These are phyloP conservation scores for Phrynocephalus versicolor DNA, from an alignment of 2,113 vertebrate species.

Conservation along the genomic window DNA sequence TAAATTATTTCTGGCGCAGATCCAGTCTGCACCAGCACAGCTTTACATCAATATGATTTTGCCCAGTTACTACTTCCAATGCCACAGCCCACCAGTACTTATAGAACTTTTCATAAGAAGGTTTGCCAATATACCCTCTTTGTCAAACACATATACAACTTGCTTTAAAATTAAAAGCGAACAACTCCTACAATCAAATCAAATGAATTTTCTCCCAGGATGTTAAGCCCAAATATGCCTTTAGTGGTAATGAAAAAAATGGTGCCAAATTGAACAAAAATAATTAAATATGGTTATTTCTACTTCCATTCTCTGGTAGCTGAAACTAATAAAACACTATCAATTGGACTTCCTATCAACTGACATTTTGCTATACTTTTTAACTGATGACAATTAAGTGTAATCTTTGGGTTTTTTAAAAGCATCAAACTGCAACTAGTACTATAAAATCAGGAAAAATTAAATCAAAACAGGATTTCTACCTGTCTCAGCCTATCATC, in stretches of 20 bases:
- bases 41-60: too few relatives aligned
- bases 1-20: too few relatives aligned
- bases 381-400: not conserved
- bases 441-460: not conserved
- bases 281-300: not conserved
- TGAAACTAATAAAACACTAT: not conserved
- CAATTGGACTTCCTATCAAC: not conserved
- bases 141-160: not conserved
- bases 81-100: not conserved
- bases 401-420: not conserved
- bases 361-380: rapidly evolving
- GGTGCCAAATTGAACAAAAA: not conserved
- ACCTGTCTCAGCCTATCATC: not conserved
- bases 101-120: not conserved
- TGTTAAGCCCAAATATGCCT: not conserved
- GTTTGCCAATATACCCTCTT: not conserved
- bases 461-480: slow-evolving; percentile 1
- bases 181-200: not conserved
- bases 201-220: not conserved
- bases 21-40: too few relatives aligned
- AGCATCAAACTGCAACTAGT: not conserved
- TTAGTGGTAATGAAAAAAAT: not conserved
- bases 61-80: not conserved
- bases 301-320: not conserved
- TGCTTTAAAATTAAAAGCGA: not conserved